Base-by-base conservation (phyloP, 2,113 vertebrate species). In the Motacilla tschutschensis region DNA sequence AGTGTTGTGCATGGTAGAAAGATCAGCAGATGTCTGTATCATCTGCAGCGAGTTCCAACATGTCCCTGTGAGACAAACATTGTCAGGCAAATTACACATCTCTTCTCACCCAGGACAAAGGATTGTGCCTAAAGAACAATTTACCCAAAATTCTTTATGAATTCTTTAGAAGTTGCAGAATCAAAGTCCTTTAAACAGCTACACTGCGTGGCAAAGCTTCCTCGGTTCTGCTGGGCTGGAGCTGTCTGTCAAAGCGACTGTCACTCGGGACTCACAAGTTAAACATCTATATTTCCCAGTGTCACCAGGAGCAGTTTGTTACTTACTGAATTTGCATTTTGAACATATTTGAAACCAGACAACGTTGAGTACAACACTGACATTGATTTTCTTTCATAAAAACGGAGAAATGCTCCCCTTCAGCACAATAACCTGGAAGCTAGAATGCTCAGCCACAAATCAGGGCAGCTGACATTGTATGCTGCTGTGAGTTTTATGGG, bases 401-500 rank as follows among this genome's bases (percentile, higher is more conserved):
- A 87, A 87, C 44, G 57, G 89, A 89, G 82, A 82, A 95, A 71
- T 17, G 79, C 69, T 93, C 25, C 60, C 91, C 69, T 84, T 87
- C 82, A 77, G 87, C 76, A 83, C 21, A 93, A 82, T 60, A 93
- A 87, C 57, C 64, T 18, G 44, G 82, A 63, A 87, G 82, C 58
- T 48, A 53, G 87, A 92, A 70, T 83, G 89, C 87, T 60, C 64
- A 33, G 88, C 91, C 91, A 89, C 94, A 93, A 85, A 92, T 92
- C 89, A 93, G 91, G 72, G 82, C 87, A 83, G 79, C 40, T 0
- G 10, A 90, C 85, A 89, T 87, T 92, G 91, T 90, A 79, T 46
- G 85, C 91, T 0, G n/a, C 91, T 95, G 91, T 66, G 85, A 87
- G 64, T 92, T 93, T 93, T 95, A 95, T 90, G 93, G 89, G 91